A percentile compares a stretch with the other conserved stretches of the same genome.
These are phyloP conservation scores for Tiliacea aurago DNA, from an alignment of 2,888 invertebrate genomes.

Conservation along the genomic window DNA sequence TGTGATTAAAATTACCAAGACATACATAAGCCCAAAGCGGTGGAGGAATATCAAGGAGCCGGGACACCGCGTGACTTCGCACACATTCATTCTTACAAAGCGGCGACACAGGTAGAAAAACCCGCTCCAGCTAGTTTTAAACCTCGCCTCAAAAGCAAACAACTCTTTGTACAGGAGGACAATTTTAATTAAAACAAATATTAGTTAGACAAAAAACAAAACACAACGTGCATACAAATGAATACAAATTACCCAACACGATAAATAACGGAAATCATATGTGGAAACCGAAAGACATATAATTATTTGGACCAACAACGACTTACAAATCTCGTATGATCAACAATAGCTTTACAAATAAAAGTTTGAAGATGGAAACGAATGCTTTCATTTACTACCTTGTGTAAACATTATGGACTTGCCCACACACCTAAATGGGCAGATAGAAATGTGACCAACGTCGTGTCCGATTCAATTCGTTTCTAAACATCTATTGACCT, in stretches of 20 bases:
- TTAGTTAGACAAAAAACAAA: conserved; percentile 67
- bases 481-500: conserved; percentile 77
- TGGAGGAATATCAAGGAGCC: conserved; percentile 78
- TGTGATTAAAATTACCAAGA: conserved; percentile 71
- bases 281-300: conserved; percentile 70
- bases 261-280: conserved; percentile 72
- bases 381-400: conserved; percentile 71
- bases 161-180: conserved; percentile 74
- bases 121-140: conserved; percentile 79
- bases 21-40: conserved; percentile 75
- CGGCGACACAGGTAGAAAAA: conserved; percentile 84
- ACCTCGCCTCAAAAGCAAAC: conserved; percentile 78
- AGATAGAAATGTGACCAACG: conserved; percentile 72
- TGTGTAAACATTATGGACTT: conserved; percentile 70
- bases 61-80: conserved; percentile 83
- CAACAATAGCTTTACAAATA: conserved; percentile 75
- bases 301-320: conserved; percentile 74
- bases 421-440: conserved; percentile 69
- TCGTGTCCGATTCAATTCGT: conserved; percentile 73
- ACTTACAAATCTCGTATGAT: conserved; percentile 70
- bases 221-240: conserved; percentile 54
- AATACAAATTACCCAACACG: conserved; percentile 73
- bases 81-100: conserved; percentile 83
- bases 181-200: conserved; percentile 83
- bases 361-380: conserved; percentile 69